Evolutionary conservation across 2,888 invertebrate species (phyloP), one percentile per base, ranked within the genome.

Genomic region (Criorhina ranunculi): DNA sequence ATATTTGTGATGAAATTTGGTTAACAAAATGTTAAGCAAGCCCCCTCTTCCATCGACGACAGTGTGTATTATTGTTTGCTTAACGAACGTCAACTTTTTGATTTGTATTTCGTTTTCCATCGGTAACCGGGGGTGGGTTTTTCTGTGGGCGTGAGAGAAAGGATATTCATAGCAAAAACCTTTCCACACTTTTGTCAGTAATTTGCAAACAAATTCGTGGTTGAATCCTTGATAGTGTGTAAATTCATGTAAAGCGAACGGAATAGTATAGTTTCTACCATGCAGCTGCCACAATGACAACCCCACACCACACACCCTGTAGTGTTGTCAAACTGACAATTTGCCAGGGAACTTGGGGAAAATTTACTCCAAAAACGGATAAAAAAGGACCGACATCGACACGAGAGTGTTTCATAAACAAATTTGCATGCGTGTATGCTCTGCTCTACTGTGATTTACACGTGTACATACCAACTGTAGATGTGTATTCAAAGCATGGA

Each of bases 201-300:
- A 77, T 77, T 77, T 44, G 67, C 51, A 67, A 77, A 77, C 67
- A 77, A 67, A 60, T 77, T 77, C 67, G 67, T 60, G 75, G 67
- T 55, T 51, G 37, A 51, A 46, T 69, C 46, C 62, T 81, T 57
- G 81, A 72, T 66, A 53, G 33, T 64, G 67, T 37, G 60, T 60
- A 40, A 67, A 67, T 73, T 72, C 59, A 72, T 72, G 70, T 49
- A 64, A 72, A 79, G 51, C 66, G 66, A 46, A 73, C 53, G 53
- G 40, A 59, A 69, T 4, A n/a, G n/a, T 24, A 4, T 81, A 80
- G 69, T 70, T 75, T 46, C 40, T 35, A 37, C 31, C 19, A 9
- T 19, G 24, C 72, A 64, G 42, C 59, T 46, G 66, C 42, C 73
- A 64, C 42, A 7, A n/a, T 64, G 44, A 33, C 49, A 40, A 29